Conservation (phyloP, 2,113 vertebrate species). For the Alouatta palliata region DNA sequence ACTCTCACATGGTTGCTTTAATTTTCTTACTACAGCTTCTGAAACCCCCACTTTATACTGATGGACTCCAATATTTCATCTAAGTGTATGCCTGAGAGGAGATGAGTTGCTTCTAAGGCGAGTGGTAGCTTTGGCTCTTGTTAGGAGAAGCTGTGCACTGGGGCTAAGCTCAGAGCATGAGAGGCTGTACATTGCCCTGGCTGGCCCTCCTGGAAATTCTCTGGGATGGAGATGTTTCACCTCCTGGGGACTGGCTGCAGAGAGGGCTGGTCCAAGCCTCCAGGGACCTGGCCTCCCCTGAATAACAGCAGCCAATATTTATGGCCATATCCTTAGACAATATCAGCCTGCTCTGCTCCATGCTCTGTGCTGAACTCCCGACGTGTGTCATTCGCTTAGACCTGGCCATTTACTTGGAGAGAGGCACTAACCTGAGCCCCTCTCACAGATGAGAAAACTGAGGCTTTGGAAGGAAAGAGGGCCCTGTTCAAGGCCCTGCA, state of each 20-base stretch:
- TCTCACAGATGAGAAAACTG: neutral
- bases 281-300: neutral
- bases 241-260: fast-evolving
- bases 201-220: fast-evolving
- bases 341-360: fast-evolving
- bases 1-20: conserved; percentile 48
- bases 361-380: neutral
- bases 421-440: fast-evolving
- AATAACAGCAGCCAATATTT: fast-evolving
- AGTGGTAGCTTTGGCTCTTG: neutral
- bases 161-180: neutral
- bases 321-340: fast-evolving
- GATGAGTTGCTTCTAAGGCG: neutral
- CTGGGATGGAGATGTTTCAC: neutral
- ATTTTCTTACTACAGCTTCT: conserved; percentile 19
- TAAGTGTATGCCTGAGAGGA: neutral
- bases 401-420: neutral
- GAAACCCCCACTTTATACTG: neutral
- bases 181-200: neutral
- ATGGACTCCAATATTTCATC: conserved; percentile 42
- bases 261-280: neutral
- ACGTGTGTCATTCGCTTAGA: fast-evolving
- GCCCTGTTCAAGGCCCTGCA: too few relatives aligned
- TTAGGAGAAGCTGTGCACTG: fast-evolving
- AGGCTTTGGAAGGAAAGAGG: neutral